phyloP scores from a whole-genome alignment of 2,888 invertebrate species.

The Pristionchus exspectatus region DNA sequence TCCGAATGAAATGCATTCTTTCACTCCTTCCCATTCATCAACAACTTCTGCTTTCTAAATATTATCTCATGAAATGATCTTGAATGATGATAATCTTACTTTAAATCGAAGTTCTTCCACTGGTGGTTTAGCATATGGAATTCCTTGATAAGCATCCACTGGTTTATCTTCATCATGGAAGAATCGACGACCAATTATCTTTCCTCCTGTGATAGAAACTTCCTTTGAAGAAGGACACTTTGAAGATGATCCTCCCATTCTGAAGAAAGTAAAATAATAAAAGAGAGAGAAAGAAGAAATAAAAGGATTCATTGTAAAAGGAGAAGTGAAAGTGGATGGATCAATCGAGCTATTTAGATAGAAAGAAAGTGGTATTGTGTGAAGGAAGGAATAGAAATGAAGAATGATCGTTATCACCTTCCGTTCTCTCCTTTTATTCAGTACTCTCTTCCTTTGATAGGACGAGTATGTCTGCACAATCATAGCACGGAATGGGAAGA shows the following conservation, averaged over 20 bases:
- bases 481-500: neutral
- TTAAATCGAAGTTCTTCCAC: constrained; percentile 33
- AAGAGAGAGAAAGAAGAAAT: neutral
- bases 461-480: neutral
- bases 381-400: neutral
- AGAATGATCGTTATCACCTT: constrained; percentile 6
- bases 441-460: neutral
- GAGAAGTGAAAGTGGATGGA: neutral
- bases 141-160: constrained; percentile 35
- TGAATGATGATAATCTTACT: neutral
- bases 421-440: neutral
- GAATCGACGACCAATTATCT: constrained; percentile 26
- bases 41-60: constrained; percentile 19
- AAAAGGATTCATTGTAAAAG: neutral
- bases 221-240: neutral
- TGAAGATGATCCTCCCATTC: constrained; percentile 42
- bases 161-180: constrained; percentile 10
- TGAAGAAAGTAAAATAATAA: neutral
- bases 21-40: constrained; percentile 36
- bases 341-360: neutral
- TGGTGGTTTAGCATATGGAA: constrained; percentile 50
- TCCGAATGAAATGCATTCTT: constrained; percentile 41
- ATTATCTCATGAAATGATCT: neutral
- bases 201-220: constrained; percentile 1
- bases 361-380: neutral